Percentiles rank a stretch among this genome's conserved stretches.
These are phyloP conservation scores for Pygmarrhopalites habei DNA, from an alignment of 1,140 invertebrate species.

Conservation along the genomic window DNA sequence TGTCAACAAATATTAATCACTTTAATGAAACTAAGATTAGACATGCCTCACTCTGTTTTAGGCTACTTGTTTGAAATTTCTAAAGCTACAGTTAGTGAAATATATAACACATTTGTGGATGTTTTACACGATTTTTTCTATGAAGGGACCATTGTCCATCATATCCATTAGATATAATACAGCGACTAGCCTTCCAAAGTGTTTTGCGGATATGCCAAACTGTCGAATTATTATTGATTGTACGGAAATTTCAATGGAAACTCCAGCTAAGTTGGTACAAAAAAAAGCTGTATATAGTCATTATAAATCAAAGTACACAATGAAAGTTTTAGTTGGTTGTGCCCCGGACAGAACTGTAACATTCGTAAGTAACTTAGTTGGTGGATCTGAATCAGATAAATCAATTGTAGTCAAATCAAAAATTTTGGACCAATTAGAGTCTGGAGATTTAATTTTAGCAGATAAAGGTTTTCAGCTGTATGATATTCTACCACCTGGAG, in stretches of 20 bases:
- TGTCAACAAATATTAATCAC: background rate
- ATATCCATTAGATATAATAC: background rate
- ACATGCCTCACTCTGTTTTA: background rate
- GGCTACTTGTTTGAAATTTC: background rate
- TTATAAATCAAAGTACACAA: conserved; percentile 2
- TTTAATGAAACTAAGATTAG: conserved; percentile 7
- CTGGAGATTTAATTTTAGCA: conserved; percentile 9
- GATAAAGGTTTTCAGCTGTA: conserved; percentile 13
- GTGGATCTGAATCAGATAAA: conserved; percentile 15
- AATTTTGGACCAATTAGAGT: background rate
- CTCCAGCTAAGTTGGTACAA: background rate
- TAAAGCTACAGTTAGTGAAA: background rate
- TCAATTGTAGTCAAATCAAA: background rate
- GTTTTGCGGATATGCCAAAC: background rate
- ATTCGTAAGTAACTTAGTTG: conserved; percentile 6
- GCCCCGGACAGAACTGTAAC: conserved; percentile 2
- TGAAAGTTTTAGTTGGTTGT: conserved; percentile 14
- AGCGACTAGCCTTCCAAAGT: background rate
- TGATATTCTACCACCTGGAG: conserved; percentile 10
- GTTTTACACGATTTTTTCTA: conserved; percentile 1
- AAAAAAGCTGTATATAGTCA: conserved; percentile 2
- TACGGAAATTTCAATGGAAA: conserved; percentile 6
- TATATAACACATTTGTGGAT: background rate
- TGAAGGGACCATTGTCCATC: background rate
- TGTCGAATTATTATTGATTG: conserved; percentile 8